Percentiles rank a stretch among this genome's conserved stretches.
These are phyloP conservation scores for Drosophila dunni DNA, from an alignment of 1,140 invertebrate genomes.

Conservation along the genomic window DNA sequence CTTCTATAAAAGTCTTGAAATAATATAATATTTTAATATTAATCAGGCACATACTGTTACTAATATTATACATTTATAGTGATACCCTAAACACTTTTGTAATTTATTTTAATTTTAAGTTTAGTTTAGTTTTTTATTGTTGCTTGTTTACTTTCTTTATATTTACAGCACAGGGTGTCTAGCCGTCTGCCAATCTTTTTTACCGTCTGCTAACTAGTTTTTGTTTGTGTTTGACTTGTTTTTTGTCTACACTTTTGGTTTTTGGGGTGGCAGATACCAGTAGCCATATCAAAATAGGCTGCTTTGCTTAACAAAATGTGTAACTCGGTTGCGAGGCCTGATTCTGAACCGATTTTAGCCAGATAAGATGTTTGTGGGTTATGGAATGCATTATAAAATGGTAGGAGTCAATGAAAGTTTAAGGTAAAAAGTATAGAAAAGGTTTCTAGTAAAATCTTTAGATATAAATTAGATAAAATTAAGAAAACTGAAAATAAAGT, in stretches of 20 bases:
- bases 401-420: slow-evolving; percentile 8
- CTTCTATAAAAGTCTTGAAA: no score
- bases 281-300: slow-evolving; percentile 32
- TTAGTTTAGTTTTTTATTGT: no score
- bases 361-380: slow-evolving; percentile 48
- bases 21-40: no score
- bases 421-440: no score
- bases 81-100: no score
- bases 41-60: no score
- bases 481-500: not conserved
- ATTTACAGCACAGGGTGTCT: slow-evolving; percentile 13
- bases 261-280: slow-evolving; percentile 26
- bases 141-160: no score
- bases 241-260: slow-evolving; percentile 1
- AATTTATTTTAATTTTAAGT: no score
- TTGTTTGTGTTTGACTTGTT: slow-evolving; percentile 2
- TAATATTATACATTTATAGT: no score
- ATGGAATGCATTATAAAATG: slow-evolving; percentile 36
- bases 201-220: not conserved
- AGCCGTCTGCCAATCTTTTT: not conserved
- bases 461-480: not conserved
- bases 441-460: no score
- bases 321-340: slow-evolving; percentile 59
- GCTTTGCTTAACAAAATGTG: slow-evolving; percentile 19
- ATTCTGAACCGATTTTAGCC: slow-evolving; percentile 19